Evolutionary conservation across 2,888 invertebrate species (phyloP), one percentile per base, ranked within the genome.

Genomic region (Trachelus tabidus): DNA sequence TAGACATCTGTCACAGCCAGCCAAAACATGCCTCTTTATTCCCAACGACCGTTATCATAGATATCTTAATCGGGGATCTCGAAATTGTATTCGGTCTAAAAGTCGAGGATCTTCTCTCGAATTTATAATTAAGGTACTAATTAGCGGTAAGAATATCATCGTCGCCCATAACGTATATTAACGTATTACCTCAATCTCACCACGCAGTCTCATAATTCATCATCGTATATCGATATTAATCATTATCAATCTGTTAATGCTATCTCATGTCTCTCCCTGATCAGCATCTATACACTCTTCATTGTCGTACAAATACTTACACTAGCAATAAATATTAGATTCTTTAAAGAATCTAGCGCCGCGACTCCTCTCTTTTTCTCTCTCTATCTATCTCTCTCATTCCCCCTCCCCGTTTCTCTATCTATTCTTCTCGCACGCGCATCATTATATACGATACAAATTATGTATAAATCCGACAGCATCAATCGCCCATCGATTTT

Each of bases 251-350:
- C 56, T 23, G 56, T 56, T 56, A 56, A 56, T 56, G 56, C 56
- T 56, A 56, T 56, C 56, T 56, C 56, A 56, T 15, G 9, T 56
- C 23, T 56, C 23, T 56, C 56, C 56, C 56, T 23, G 9, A 56
- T 56, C 56, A 23, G 56, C 56, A 56, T 74, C 83, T 85, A 85
- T 84, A 87, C 83, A 86, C 81, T 85, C 81, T 84, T 88, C 56
- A 56, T 56, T 23, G 23, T 56, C 85, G 89, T 91, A 90, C 85
- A 91, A 91, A 90, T 88, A 82, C 87, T 89, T 89, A 89, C 75
- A 85, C 89, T 90, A 90, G 82, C 85, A 91, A 91, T 91, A 91
- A 91, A 91, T 91, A 90, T 89, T 89, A 86, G 82, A 88, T 87
- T 85, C 83, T 81, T 86, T 81, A 71, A 71, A 31, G 71, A 71